Percentiles rank a stretch among this genome's conserved stretches.
Evolutionary conservation across 1,140 invertebrate species (phyloP).

Genomic region (Drosophila pseudoananassae): DNA sequence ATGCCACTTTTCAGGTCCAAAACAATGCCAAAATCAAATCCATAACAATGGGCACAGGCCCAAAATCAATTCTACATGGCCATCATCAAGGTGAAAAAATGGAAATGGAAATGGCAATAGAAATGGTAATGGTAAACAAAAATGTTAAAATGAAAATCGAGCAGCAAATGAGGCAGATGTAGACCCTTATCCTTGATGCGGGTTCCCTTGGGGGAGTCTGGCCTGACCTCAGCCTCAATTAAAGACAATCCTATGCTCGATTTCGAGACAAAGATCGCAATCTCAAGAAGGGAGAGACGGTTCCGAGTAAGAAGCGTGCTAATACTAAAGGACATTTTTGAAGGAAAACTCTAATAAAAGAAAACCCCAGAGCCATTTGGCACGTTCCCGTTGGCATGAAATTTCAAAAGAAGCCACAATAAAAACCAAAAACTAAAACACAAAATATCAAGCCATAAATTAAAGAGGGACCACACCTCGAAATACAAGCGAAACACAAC

Average conservation of each 20-base stretch:
- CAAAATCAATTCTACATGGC: slow-evolving; percentile 67
- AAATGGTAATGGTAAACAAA: slow-evolving; percentile 18
- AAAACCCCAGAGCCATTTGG: slow-evolving; percentile 30
- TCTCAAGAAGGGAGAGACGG: slow-evolving; percentile 26
- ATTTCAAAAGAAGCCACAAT: slow-evolving; percentile 40
- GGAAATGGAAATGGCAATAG: slow-evolving; percentile 5
- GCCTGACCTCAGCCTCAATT: slow-evolving; percentile 41
- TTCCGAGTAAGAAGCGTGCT: slow-evolving; percentile 41
- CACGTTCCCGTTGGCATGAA: slow-evolving; percentile 32
- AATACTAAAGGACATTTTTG: not conserved
- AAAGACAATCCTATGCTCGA: slow-evolving; percentile 48
- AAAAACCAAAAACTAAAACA: slow-evolving; percentile 20
- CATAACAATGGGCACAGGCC: slow-evolving; percentile 13
- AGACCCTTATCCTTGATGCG: slow-evolving; percentile 44
- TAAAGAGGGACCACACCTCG: slow-evolving; percentile 59
- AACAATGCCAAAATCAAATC: slow-evolving; percentile 28
- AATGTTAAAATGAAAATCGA: slow-evolving; percentile 36
- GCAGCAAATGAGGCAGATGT: slow-evolving; percentile 65
- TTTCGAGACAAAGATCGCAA: slow-evolving; percentile 52
- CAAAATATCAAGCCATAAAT: slow-evolving; percentile 22
- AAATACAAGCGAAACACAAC: slow-evolving; percentile 18
- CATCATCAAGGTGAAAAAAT: slow-evolving; percentile 52
- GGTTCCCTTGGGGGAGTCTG: slow-evolving; percentile 13
- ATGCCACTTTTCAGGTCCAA: slow-evolving; percentile 41
- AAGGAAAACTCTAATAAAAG: slow-evolving; percentile 16